These are phyloP conservation scores for Hemibagrus wyckioides DNA, from an alignment of 2,113 vertebrate species.

Conservation along the genomic window DNA sequence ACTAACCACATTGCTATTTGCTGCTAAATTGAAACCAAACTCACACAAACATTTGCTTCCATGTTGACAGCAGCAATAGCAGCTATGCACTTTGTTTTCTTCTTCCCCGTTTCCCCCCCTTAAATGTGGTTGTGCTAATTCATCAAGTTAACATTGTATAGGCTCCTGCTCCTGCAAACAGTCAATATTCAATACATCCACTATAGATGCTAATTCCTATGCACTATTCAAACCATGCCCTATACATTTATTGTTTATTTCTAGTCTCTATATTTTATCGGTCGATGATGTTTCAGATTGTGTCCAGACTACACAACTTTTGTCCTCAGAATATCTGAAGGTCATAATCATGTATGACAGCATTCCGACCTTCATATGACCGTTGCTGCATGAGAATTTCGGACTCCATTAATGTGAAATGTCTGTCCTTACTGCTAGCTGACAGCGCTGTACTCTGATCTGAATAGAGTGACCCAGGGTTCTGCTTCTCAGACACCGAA, in stretches of 20 bases:
- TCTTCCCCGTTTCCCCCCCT: neutral
- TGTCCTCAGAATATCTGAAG: neutral
- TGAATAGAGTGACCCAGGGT: conserved; percentile 43
- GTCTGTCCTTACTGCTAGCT: conserved; percentile 29
- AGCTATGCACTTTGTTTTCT: neutral
- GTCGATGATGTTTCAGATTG: neutral
- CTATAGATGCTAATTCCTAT: neutral
- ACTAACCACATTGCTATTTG: neutral
- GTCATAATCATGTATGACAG: neutral
- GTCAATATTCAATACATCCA: neutral
- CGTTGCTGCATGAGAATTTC: neutral
- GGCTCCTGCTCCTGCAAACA: neutral
- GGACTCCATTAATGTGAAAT: conserved; percentile 38
- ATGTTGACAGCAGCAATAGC: neutral
- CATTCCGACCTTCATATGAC: neutral
- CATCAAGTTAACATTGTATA: neutral
- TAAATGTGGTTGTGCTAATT: neutral
- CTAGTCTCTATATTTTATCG: neutral
- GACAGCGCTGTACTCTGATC: conserved; percentile 41
- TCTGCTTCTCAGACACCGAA: conserved; percentile 8
- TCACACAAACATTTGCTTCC: neutral
- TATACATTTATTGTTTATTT: neutral
- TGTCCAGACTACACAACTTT: neutral
- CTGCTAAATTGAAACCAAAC: neutral
- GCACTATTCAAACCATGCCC: too few species aligned